Evolutionary conservation across 2,888 invertebrate genomes (phyloP), one percentile per base, ranked within the genome.

Genomic region (Erebia aethiops): DNA sequence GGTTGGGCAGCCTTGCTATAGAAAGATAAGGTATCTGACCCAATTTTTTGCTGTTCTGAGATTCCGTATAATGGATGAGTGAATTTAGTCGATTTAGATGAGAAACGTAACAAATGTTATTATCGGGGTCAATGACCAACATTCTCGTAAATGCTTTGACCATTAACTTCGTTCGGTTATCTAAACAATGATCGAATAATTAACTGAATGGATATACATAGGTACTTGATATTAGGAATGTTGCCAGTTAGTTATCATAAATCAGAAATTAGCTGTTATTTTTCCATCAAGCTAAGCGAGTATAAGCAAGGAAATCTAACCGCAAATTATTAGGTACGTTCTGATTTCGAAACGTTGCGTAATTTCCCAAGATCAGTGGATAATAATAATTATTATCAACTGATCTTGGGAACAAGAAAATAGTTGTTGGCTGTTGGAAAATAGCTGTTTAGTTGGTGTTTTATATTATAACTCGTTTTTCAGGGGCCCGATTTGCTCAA

Each of bases 401-500:
- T 43, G 43, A 43, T 43, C 10, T 43, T 43, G 1, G 9, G 10
- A 43, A 9, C 43, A 10, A 11, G 43, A 43, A 43, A 43, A 43
- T 43, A 43, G 43, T 49, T 14, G 2, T n/a, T n/a, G n/a, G n/a
- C n/a, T n/a, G n/a, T n/a, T n/a, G n/a, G n/a, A n/a, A n/a, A n/a
- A n/a, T n/a, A n/a, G n/a, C 21, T 21, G 14, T 8, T 9, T 54
- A 18, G 54, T 54, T 16, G 7, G 7, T 51, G 54, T 43, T 61
- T 61, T 13, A 46, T 57, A 9, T 3, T 26, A 35, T 13, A 14
- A 66, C 18, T 66, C 1, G 26, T 18, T 84, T 35, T 87, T n/a
- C 84, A 93, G 93, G 92, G n/a, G 86, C 84, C 21, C 89, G 92
- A n/a, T 92, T 91, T 72, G 92, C 90, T 8, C 89, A 90, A 78